Evolutionary conservation across 2,888 invertebrate species (phyloP).

Genomic region (Ennomos fuscantarius): DNA sequence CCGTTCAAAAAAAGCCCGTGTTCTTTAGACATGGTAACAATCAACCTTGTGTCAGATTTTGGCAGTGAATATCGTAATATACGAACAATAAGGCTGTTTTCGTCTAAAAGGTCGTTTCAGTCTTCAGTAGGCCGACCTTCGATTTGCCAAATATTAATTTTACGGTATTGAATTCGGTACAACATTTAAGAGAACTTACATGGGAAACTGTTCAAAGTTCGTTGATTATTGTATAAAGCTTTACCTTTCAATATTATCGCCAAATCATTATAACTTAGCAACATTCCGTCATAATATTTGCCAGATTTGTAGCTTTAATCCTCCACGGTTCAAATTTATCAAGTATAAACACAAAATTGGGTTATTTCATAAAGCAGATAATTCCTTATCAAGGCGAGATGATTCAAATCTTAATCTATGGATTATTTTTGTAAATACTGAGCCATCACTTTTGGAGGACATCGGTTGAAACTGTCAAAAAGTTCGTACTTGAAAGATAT

Average conservation of each 20-base stretch:
- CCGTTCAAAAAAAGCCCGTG: too few species aligned
- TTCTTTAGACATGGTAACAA: neutral
- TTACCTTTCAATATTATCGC: too few species aligned
- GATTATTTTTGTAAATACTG: slow-evolving; percentile 1
- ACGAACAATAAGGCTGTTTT: slow-evolving; percentile 19
- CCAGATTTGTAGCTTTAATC: slow-evolving; percentile 2
- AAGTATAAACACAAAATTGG: slow-evolving; percentile 20
- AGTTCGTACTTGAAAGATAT: too few species aligned
- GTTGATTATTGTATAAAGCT: neutral
- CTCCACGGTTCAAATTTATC: slow-evolving; percentile 7
- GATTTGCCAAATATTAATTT: slow-evolving; percentile 13
- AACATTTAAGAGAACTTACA: too few species aligned
- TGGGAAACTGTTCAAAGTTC: neutral
- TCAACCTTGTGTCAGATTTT: slow-evolving; percentile 20
- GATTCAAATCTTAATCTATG: slow-evolving; percentile 8
- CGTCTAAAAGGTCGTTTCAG: slow-evolving; percentile 11
- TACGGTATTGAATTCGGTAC: too few species aligned
- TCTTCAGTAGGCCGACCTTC: slow-evolving; percentile 17
- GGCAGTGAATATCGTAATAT: slow-evolving; percentile 10
- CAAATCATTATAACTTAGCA: too few species aligned
- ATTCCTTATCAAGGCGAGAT: slow-evolving; percentile 7
- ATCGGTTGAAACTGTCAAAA: too few species aligned
- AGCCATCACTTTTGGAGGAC: too few species aligned
- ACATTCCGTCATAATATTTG: slow-evolving; percentile 3
- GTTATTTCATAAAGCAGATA: slow-evolving; percentile 17